Evolutionary conservation across 2,888 invertebrate genomes (phyloP), one percentile per base, ranked within the genome.

Genomic region (Ormia ochracea): DNA sequence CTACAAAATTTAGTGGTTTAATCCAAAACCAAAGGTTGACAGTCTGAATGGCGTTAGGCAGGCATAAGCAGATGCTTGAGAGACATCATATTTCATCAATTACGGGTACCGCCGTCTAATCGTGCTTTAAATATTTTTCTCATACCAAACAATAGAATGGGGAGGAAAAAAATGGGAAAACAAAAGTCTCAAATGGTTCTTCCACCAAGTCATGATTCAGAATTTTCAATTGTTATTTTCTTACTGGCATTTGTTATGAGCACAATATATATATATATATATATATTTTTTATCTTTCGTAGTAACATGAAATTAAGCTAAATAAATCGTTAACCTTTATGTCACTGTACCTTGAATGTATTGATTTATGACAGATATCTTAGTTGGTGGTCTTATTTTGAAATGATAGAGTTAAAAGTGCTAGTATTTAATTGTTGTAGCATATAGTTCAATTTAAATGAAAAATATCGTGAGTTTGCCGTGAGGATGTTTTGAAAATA

Each of bases 321-420:
- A 78, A 59, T 72, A 78, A 78, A 78, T 78, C 66, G 66, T 61
- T 72, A 72, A 72, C 78, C 78, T 78, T 78, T 65, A 54, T 78
- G 78, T 66, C 78, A 66, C 72, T 78, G 59, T 72, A 54, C 61
- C 66, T 77, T 66, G 45, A 78, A 66, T 78, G 78, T 66, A 66
- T 61, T 78, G 78, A 78, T 78, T 78, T 78, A 78, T 72, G 78
- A 78, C 72, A 61, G 78, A 78, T 72, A 78, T 52, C 78, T 9
- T 72, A 54, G 66, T 54, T 48, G 78, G 78, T 78, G 78, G 78
- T 78, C 66, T 72, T 61, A 66, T 48, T 66, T 59, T 36, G 41
- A 52, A 74, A 14, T 26, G n/a, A 9, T 43, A 23, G 43, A 9
- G 10, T 5, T 66, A 14, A 28, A 7, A 38, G 36, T 43, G 19